A percentile compares a stretch with the other conserved stretches of the same genome.
These are phyloP conservation scores for Diabrotica undecimpunctata DNA, from an alignment of 1,140 invertebrate genomes.

Conservation along the genomic window DNA sequence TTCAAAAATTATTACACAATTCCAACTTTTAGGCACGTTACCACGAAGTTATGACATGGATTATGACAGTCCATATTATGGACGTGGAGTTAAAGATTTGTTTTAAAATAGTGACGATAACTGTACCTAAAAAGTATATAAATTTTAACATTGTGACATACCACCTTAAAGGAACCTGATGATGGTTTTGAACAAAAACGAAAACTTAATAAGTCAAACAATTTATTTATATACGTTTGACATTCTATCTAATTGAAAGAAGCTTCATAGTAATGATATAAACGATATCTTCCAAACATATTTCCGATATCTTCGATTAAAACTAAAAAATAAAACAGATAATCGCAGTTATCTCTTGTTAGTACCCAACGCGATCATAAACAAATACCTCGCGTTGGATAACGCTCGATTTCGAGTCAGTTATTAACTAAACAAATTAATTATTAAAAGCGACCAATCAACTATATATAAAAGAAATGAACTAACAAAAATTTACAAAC, in stretches of 20 bases:
- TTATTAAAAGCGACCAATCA: conserved; percentile 6
- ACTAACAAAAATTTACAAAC: conserved; percentile 8
- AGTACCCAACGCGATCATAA: conserved; percentile 10
- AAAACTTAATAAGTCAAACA: conserved; percentile 1
- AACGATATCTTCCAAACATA: conserved; percentile 34
- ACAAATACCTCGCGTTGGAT: conserved; percentile 9
- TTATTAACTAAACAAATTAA: not conserved
- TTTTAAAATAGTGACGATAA: too few species aligned
- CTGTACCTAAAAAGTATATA: too few species aligned
- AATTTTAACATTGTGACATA: too few species aligned
- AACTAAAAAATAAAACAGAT: conserved; percentile 25
- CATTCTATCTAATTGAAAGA: conserved; percentile 25
- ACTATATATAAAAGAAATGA: not conserved
- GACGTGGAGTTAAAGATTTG: too few species aligned
- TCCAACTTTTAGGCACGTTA: too few species aligned
- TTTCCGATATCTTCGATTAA: conserved; percentile 31
- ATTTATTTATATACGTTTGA: conserved; percentile 18
- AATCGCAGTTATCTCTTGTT: not conserved
- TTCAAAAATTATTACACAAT: too few species aligned
- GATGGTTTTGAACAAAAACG: not conserved
- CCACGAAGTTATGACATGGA: too few species aligned
- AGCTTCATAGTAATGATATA: conserved; percentile 23
- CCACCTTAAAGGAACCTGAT: too few species aligned
- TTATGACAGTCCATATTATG: too few species aligned
- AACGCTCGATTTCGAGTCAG: not conserved